These are phyloP conservation scores for Apis cerana DNA, from an alignment of 1,140 invertebrate genomes.

Conservation along the genomic window DNA sequence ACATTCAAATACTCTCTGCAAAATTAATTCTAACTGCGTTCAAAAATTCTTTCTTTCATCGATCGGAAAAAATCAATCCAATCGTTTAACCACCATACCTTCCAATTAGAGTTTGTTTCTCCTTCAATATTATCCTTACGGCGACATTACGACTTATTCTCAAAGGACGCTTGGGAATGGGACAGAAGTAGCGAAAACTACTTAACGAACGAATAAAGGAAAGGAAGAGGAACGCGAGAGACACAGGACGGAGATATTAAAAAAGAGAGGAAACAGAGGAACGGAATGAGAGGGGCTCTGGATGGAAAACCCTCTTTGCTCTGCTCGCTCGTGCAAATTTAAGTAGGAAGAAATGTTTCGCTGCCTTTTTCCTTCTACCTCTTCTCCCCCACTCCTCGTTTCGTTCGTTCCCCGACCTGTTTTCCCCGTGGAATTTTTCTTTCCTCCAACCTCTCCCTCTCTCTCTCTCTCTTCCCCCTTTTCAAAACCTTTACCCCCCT, in stretches of 20 bases:
- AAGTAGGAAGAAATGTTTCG: conserved; percentile 58
- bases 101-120: conserved; percentile 32
- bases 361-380: background rate
- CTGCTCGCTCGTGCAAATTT: conserved; percentile 61
- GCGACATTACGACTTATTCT: conserved; percentile 2
- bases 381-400: background rate
- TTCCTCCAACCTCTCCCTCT: background rate
- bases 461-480: too few relatives aligned
- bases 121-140: background rate
- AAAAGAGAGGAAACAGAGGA: background rate
- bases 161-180: background rate
- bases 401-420: conserved; percentile 12
- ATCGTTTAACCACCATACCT: background rate
- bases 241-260: background rate
- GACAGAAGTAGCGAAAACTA: conserved; percentile 2
- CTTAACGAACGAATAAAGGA: too few relatives aligned
- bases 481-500: background rate
- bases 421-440: conserved; percentile 42
- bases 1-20: too few relatives aligned
- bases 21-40: background rate
- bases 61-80: background rate
- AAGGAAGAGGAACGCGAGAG: background rate
- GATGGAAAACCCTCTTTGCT: conserved; percentile 43
- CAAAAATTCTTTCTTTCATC: background rate
- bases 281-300: background rate